Conservation (phyloP, 2,797 vertebrate genomes). For the Anableps anableps region DNA sequence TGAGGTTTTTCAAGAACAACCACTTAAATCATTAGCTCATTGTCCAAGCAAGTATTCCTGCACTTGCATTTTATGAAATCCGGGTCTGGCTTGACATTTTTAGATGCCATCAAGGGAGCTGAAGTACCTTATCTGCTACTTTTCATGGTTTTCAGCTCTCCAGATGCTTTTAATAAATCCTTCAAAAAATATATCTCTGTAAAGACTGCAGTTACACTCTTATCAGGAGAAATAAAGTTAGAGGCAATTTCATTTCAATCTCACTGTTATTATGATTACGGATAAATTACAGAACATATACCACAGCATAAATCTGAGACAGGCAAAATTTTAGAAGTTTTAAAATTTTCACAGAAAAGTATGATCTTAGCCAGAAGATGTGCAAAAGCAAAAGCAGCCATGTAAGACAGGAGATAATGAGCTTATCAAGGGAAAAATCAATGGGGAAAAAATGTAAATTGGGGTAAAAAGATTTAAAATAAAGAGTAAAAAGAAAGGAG, state of each 20-base stretch:
- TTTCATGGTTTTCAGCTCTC: neutral
- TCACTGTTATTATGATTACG: neutral
- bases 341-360: neutral
- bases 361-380: neutral
- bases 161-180: constrained; percentile 4
- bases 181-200: neutral
- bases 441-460: too few species aligned
- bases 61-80: constrained; percentile 16
- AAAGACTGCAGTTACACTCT: neutral
- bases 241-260: neutral
- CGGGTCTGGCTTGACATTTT: neutral
- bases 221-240: neutral
- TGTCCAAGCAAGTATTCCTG: neutral
- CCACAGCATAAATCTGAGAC: neutral
- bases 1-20: neutral
- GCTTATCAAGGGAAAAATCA: too few species aligned
- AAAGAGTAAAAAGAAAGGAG: neutral
- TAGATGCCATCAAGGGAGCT: constrained; percentile 7
- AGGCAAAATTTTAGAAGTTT: neutral
- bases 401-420: too few species aligned
- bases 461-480: neutral
- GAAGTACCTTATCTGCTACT: constrained; percentile 5
- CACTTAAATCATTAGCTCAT: constrained; percentile 2
- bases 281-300: neutral
- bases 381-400: too few species aligned